These are phyloP conservation scores for Probaryconus sp. DNA, from an alignment of 1,140 invertebrate species.

Conservation along the genomic window DNA sequence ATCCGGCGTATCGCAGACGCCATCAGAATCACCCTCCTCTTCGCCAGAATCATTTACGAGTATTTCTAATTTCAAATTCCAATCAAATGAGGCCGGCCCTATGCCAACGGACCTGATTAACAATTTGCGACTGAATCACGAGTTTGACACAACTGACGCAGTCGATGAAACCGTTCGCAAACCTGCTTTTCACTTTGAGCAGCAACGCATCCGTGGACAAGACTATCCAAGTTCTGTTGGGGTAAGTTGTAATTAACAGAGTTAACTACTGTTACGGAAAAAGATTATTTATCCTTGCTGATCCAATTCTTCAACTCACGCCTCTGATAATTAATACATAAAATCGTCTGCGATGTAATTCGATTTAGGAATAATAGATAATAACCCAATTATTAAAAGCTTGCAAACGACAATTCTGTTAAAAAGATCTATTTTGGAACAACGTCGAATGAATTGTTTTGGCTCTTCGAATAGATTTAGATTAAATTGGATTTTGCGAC, in stretches of 20 bases:
- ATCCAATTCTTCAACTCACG: too few relatives aligned
- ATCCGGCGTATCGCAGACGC: not conserved
- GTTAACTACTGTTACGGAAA: too few relatives aligned
- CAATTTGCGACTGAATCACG: conserved; percentile 11
- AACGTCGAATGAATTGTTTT: too few relatives aligned
- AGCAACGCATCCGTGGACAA: conserved; percentile 11
- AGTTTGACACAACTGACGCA: conserved; percentile 5
- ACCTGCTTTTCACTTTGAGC: conserved; percentile 8
- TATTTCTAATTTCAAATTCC: conserved; percentile 28
- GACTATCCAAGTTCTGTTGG: not conserved
- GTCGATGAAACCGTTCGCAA: conserved; percentile 22
- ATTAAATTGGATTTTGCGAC: too few relatives aligned
- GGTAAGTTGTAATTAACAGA: conserved; percentile 22
- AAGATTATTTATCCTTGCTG: too few relatives aligned
- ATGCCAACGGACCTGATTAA: conserved; percentile 11
- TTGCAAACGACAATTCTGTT: too few relatives aligned
- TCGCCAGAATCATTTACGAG: conserved; percentile 1
- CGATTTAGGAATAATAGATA: too few relatives aligned
- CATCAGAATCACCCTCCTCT: not conserved
- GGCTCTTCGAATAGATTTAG: too few relatives aligned
- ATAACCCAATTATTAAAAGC: too few relatives aligned
- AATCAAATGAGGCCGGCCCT: conserved; percentile 11
- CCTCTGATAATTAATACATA: too few relatives aligned
- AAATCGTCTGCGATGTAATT: too few relatives aligned
- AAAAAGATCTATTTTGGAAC: too few relatives aligned